Base-by-base conservation (phyloP, 1,140 invertebrate species). In the Anastrepha obliqua region DNA sequence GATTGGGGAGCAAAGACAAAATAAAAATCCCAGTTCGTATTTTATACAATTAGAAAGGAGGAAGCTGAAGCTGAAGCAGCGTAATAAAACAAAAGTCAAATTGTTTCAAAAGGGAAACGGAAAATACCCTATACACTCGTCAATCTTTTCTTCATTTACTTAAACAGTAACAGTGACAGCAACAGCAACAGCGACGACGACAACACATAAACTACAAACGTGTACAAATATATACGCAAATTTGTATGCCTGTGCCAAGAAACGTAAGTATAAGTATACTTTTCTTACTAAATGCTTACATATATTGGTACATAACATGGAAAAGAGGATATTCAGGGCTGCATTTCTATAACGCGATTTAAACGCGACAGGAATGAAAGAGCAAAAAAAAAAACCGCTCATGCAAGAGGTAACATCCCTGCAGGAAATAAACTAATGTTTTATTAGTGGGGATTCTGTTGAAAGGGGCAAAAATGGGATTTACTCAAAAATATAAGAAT, bases 171-270 rank as follows among this genome's bases (percentile, higher is more conserved):
- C 20, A 67, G n/a, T 17, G 29, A 39, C 64, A 67, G 29, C n/a
- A 6, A 29, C 47, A 20, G 20, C 44, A 20, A 11, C 44, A 81
- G 9, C 47, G 5, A 51, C 47, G 47, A 55, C 70, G 17, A 2
- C 51, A 42, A 55, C 47, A 55, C 47, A 55, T 9, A 47, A 47
- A 81, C 47, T 74, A 15, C 42, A 81, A 2, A 81, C 44, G 47
- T 9, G 20, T 55, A 81, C 74, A 55, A 55, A 9, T 51, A 78
- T 1, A 55, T 17, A 51, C 74, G 47, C 47, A 20, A 11, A 55
- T 47, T 81, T 81, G 74, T 81, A 81, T 81, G 74, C 74, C 74
- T 81, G 74, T 55, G 47, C 74, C 74, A 81, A 81, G 74, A 81
- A 81, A 55, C n/a, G 74, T 81, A 81, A 81, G 74, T 55, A n/a